Conservation (phyloP, 2,797 vertebrate species). For the Enteromius unitaeniatus region DNA sequence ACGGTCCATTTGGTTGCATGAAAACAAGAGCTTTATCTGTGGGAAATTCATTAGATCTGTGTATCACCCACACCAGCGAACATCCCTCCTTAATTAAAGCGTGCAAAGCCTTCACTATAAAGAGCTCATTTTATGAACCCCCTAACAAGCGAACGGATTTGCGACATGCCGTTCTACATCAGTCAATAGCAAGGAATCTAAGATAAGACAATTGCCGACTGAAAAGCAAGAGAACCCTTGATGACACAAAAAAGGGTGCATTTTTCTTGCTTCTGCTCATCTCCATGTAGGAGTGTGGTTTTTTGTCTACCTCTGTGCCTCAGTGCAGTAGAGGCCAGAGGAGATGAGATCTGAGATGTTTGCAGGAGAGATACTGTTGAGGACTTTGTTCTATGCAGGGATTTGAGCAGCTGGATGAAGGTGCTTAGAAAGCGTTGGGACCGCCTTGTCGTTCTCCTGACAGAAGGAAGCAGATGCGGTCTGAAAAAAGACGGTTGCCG, state of each 20-base stretch:
- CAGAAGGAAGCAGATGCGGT: conserved; percentile 24
- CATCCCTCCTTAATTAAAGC: conserved; percentile 56
- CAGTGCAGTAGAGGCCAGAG: neutral
- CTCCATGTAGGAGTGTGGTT: neutral
- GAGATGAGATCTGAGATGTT: conserved; percentile 40
- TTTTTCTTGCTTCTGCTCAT: neutral
- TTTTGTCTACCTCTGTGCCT: conserved; percentile 31
- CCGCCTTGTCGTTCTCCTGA: conserved; percentile 28
- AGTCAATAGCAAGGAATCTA: conserved; percentile 5
- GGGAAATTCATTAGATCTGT: conserved; percentile 61
- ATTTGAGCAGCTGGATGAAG: conserved; percentile 45
- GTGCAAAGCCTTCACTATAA: conserved; percentile 43
- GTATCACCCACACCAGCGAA: conserved; percentile 50
- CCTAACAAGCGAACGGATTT: conserved; percentile 44
- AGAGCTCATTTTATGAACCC: conserved; percentile 46
- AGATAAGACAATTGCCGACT: conserved; percentile 10
- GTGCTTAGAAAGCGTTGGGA: conserved; percentile 38
- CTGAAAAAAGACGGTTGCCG: conserved; percentile 26
- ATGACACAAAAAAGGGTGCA: conserved; percentile 6
- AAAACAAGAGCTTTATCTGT: conserved; percentile 63
- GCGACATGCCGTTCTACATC: neutral
- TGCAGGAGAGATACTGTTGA: conserved; percentile 19
- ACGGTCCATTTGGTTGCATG: conserved; percentile 63
- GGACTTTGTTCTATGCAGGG: conserved; percentile 44
- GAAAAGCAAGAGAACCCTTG: conserved; percentile 31